Evolutionary conservation across 2,888 invertebrate genomes (phyloP), one percentile per base, ranked within the genome.

Genomic region (Schrankia costaestrigalis): DNA sequence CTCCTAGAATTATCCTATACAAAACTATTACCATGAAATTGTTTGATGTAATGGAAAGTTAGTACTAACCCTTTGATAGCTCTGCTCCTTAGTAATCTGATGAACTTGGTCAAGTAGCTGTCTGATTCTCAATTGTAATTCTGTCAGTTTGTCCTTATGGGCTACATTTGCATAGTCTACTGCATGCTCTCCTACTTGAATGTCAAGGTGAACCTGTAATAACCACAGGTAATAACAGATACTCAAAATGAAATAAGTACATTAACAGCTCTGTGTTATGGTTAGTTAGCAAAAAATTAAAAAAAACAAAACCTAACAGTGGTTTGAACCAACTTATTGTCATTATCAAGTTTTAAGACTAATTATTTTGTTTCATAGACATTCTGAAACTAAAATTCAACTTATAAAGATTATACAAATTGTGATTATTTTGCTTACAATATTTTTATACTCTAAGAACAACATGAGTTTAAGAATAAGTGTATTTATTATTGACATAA

Each of bases 51-150:
- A 27, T 3, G 22, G 12, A 17, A 22, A 13, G 15, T 13, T 33
- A 34, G 3, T 7, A 63, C 81, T 82, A 89, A 96, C 96, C 82
- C 98, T 92, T 78, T 99, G 99, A 81, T 99, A 99, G 79, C 97
- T 98, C 77, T 99, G 99, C 77, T 99, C 99, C 81, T 99, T 99
- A n/a, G 97, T 97, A 45, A 99, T 99, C 83, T 99, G 99, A 46
- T 98, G 98, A 0, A 98, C 98, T 89, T 99, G 99, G 80, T 98
- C 98, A 8, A 99, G 83, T 11, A 99, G 89, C 77, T 99, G 99
- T 28, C 98, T 91, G 41, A 99, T 95, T 63, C 99, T 91, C 31
- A 99, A 87, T 76, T 99, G 98, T 8, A 99, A 85, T 77, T 99
- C 98, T 1, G 97, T 93, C 31, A 99, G 89, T 76, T 99, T 99